Base-by-base conservation (phyloP, 2,113 vertebrate species). In the Peromyscus leucopus region DNA sequence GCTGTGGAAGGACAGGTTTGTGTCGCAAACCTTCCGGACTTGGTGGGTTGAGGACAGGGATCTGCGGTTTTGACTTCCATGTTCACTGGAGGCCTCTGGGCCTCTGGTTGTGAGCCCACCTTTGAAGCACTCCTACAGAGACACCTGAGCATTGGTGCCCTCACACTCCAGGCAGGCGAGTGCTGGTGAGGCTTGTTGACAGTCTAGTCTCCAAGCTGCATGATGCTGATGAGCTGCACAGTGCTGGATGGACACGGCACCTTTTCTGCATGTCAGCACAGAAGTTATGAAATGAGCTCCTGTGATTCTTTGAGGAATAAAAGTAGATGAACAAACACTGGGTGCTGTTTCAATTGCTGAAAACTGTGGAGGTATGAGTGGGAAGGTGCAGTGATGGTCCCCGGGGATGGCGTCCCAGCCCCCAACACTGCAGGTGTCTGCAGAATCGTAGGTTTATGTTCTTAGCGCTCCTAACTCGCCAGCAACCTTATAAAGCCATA, bases 281-380 rank as follows among this genome's bases (percentile, higher is more conserved):
- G 83, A 88, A 61, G 39, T 36, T 55, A 48, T 42, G 24, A 26
- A 59, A 75, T 8, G 11, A 93, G 79, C 31, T 65, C 88, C 57
- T 93, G 17, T 91, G 83, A 75, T 96, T 93, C 65, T 90, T 71
- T 5, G 42, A 67, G 89, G 46, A 92, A 71, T 92, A 89, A 71
- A 87, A 78, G 78, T 65, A 67, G 95, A 74, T 16, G n/a, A 55
- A 61, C 42, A 88, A 33, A 24, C 87, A 11, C 10, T 63, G 24
- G 24, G 28, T 96, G 10, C 69, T 46, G 39, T 21, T 26, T 61
- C 51, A n/a, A 84, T 80, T 46, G 19, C 91, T 92, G 24, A 59
- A 83, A 95, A 91, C 86, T 69, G 31, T n/a, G 39, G 8, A 63
- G 24, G 4, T 51, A 7, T 51, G 21, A 42, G 26, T 71, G 46